Percentiles rank a stretch among this genome's conserved stretches.
phyloP scores from a whole-genome alignment of 2,113 vertebrate species.

The Gobiocypris rarus region DNA sequence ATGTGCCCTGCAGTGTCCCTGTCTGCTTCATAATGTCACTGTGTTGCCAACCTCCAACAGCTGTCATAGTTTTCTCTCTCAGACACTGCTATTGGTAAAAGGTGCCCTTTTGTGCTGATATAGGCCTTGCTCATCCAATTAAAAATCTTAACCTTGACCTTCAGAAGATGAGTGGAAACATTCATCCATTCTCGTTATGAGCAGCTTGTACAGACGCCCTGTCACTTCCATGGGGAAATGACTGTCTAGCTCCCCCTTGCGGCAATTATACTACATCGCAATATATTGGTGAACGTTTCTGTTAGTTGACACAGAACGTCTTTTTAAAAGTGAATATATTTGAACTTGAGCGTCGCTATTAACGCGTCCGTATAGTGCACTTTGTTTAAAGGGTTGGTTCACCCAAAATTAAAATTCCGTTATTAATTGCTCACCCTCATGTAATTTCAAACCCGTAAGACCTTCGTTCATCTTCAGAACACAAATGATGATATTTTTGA shows the following conservation, averaged over 20 bases:
- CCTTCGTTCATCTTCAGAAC: too few species aligned
- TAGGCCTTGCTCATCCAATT: background rate
- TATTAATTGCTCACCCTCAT: too few species aligned
- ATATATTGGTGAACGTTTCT: background rate
- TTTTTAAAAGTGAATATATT: background rate
- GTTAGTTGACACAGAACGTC: background rate
- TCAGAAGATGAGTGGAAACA: background rate
- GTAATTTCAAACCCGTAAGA: too few species aligned
- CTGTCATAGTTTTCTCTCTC: background rate
- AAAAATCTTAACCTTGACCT: slow-evolving; percentile 23
- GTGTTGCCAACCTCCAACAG: slow-evolving; percentile 17
- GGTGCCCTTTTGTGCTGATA: slow-evolving; percentile 4
- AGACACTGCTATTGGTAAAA: slow-evolving; percentile 11
- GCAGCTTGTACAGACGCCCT: background rate
- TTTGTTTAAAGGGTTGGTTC: background rate
- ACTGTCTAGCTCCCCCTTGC: slow-evolving; percentile 49
- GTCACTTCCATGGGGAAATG: background rate
- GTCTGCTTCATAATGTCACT: slow-evolving; percentile 24
- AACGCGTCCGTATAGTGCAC: background rate
- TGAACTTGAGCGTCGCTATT: background rate
- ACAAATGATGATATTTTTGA: too few species aligned
- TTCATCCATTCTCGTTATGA: background rate
- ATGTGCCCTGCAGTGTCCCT: slow-evolving; percentile 5
- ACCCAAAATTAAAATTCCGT: too few species aligned
- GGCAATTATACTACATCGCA: slow-evolving; percentile 52